Evolutionary conservation across 1,140 invertebrate species (phyloP).

Genomic region (Harpegnathos saltator): DNA sequence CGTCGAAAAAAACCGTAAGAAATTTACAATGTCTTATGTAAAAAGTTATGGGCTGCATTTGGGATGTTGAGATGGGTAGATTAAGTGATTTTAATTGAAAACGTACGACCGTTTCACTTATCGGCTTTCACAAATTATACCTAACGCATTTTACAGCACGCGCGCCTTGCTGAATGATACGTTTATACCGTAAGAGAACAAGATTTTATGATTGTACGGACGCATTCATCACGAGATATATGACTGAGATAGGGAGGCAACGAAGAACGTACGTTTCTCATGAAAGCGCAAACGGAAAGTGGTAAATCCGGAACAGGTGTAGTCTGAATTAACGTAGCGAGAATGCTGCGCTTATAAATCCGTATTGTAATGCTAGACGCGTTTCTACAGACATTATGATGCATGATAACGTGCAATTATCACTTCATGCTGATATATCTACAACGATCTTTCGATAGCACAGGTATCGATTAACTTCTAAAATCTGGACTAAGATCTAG

Average conservation of each 20-base stretch:
- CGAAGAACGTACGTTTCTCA: constrained; percentile 44
- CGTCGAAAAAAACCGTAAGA: background rate
- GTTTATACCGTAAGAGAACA: constrained; percentile 18
- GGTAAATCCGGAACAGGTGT: constrained; percentile 44
- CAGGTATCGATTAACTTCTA: background rate
- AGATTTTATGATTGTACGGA: constrained; percentile 41
- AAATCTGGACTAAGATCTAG: too few relatives aligned
- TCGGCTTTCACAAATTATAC: constrained; percentile 34
- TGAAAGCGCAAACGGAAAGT: constrained; percentile 49
- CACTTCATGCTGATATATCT: background rate
- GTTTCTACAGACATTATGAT: too few relatives aligned
- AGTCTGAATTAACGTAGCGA: constrained; percentile 16
- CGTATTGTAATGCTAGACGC: background rate
- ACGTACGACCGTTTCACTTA: background rate
- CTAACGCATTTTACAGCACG: constrained; percentile 21
- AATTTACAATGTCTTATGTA: background rate
- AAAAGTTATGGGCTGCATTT: background rate
- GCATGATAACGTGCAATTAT: background rate
- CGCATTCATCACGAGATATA: constrained; percentile 28
- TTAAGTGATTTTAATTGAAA: constrained; percentile 30
- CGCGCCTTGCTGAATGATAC: constrained; percentile 23
- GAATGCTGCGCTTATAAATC: background rate
- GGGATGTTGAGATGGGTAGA: background rate
- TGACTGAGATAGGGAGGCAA: constrained; percentile 43
- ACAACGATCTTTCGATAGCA: background rate